Evolutionary conservation across 2,888 invertebrate species (phyloP), one percentile per base, ranked within the genome.

Genomic region (Aporophyla lueneburgensis): DNA sequence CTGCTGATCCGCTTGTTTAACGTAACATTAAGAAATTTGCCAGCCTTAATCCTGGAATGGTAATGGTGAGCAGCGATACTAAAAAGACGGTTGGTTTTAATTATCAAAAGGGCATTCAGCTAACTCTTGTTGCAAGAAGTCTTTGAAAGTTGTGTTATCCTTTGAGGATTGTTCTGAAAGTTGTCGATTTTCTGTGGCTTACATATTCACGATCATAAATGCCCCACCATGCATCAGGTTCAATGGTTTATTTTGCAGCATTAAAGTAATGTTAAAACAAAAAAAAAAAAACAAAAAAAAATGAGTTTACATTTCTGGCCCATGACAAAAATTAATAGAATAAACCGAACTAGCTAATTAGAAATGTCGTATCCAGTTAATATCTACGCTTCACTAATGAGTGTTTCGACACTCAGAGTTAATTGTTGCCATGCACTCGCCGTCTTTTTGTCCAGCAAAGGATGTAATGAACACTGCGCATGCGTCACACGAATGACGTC

Each of bases 381-480:
- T 78, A 33, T 66, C 16, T 53, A 24, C 74, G 58, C 33, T 74
- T 51, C 69, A 63, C 68, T 87, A 80, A 80, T 74, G 77, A 86
- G 71, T 70, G 81, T 85, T 81, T 84, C 67, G 58, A 75, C 73
- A 76, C 65, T 74, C 66, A 33, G 59, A 76, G 62, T 81, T 83
- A 85, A 85, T 86, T 86, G 86, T 78, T 53, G 69, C 75, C 73
- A 72, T 72, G 76, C 71, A 68, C 46, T 61, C 66, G 67, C 54
- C 49, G 62, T 83, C 76, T 71, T 81, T 78, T 86, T 85, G 84
- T 71, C 67, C 59, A 53, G 54, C 43, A 65, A 72, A 81, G 76
- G 84, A 83, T 76, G 86, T 66, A 63, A 71, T 56, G 67, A 66
- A 58, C 68, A 69, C 63, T 40, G 76, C 14, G 58, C 69, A 70